Conservation (phyloP, 2,113 vertebrate genomes). For the Hippocampus comes region DNA sequence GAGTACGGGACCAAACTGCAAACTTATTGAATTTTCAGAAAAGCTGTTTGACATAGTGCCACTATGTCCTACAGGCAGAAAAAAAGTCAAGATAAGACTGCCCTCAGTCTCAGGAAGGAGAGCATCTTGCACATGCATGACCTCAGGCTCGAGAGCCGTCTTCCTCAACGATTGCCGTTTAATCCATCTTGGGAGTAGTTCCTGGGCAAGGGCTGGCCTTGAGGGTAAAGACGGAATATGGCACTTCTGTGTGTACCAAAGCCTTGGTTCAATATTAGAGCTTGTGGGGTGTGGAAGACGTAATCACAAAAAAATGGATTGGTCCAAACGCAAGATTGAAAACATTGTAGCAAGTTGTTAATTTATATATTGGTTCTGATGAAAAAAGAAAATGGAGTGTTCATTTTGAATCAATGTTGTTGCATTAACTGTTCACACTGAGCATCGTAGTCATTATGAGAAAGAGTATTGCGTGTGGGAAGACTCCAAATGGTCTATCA, state of each 20-base stretch:
- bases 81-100: conserved; percentile 24
- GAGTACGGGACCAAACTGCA: conserved; percentile 14
- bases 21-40: conserved; percentile 20
- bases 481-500: conserved; percentile 46
- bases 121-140: conserved; percentile 40
- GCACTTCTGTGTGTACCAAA: conserved; percentile 10
- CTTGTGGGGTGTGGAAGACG: conserved; percentile 2
- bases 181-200: conserved; percentile 55
- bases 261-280: conserved; percentile 11
- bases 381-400: conserved; percentile 2
- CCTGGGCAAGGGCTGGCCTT: conserved; percentile 31
- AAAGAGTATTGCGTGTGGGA: conserved; percentile 27
- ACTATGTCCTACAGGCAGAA: conserved; percentile 10
- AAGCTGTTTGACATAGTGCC: conserved; percentile 20
- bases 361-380: not conserved
- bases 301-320: conserved; percentile 10
- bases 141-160: conserved; percentile 30
- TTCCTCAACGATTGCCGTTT: conserved; percentile 58
- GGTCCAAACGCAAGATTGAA: not conserved
- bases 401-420: conserved; percentile 1
- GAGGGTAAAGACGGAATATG: conserved; percentile 31
- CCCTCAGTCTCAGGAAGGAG: conserved; percentile 36
- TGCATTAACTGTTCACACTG: conserved; percentile 8
- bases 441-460: conserved; percentile 14
- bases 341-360: not conserved